A percentile compares a stretch with the other conserved stretches of the same genome.
phyloP scores from a whole-genome alignment of 2,888 invertebrate species.

The Diadromus collaris region DNA sequence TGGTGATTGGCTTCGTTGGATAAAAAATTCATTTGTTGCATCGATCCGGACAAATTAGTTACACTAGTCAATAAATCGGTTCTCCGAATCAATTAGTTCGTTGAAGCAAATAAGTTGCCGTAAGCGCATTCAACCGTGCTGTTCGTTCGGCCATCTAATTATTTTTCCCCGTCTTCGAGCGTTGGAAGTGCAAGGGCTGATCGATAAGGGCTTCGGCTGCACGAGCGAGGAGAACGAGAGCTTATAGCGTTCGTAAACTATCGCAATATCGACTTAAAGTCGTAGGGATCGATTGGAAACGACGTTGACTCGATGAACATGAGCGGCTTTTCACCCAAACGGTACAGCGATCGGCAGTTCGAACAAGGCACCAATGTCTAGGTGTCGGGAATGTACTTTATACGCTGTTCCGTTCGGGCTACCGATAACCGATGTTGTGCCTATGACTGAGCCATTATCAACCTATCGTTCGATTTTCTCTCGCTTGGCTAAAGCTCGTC shows the following conservation, averaged over 20 bases:
- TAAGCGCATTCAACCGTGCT: not conserved
- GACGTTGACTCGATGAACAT: slow-evolving; percentile 19
- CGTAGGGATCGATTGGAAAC: slow-evolving; percentile 35
- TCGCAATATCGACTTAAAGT: slow-evolving; percentile 33
- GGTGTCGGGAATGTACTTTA: not conserved
- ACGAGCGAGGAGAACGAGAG: slow-evolving; percentile 19
- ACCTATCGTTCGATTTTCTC: slow-evolving; percentile 22
- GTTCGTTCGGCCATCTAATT: not conserved
- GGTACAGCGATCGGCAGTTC: slow-evolving; percentile 22
- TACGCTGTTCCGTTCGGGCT: not conserved
- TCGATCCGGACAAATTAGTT: not conserved
- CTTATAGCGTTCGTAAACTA: slow-evolving; percentile 50
- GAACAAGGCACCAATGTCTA: not conserved
- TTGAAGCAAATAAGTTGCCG: too few species aligned
- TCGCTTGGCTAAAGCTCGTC: slow-evolving; percentile 21
- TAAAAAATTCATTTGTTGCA: not conserved
- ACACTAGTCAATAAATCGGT: too few species aligned
- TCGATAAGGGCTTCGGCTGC: slow-evolving; percentile 31
- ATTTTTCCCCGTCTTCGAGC: slow-evolving; percentile 9
- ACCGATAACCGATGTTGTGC: slow-evolving; percentile 6
- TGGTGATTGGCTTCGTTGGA: not conserved
- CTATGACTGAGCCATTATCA: not conserved
- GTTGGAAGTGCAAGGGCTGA: slow-evolving; percentile 29
- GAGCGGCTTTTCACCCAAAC: not conserved
- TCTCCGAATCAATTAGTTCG: too few species aligned